A percentile compares a stretch with the other conserved stretches of the same genome.
Conservation (phyloP, 2,113 vertebrate species). For the Ondatra zibethicus region DNA sequence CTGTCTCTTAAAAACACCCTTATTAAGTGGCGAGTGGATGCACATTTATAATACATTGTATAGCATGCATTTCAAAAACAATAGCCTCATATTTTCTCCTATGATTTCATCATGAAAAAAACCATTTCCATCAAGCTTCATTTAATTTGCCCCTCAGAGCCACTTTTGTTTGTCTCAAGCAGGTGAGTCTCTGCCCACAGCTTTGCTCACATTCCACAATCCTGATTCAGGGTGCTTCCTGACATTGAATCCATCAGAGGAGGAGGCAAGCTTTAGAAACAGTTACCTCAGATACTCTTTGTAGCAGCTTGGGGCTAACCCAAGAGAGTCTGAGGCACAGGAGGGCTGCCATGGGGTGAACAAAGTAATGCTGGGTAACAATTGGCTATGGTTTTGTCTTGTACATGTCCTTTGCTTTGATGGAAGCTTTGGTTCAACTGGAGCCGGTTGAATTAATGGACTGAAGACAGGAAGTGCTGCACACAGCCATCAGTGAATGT, state of each 20-base stretch:
- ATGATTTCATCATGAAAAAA: not conserved
- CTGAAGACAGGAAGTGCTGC: not conserved
- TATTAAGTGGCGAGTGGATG: not conserved
- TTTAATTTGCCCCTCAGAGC: not conserved
- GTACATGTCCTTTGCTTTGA: constrained; percentile 45
- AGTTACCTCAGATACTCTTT: constrained; percentile 1
- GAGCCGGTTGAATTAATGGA: not conserved
- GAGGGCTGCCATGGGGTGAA: not conserved
- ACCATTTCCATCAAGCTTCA: not conserved
- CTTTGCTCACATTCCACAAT: not conserved
- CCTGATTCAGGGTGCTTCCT: constrained; percentile 34
- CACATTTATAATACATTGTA: not conserved
- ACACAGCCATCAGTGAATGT: not conserved
- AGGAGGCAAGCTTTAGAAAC: not conserved
- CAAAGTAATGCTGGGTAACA: constrained; percentile 51
- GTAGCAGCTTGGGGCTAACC: constrained; percentile 22
- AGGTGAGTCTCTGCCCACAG: not conserved
- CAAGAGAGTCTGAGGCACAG: not conserved
- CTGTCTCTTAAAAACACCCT: constrained; percentile 24
- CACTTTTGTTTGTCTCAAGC: not conserved
- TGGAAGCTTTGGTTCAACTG: constrained; percentile 7
- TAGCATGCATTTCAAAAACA: not conserved
- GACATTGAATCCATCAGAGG: not conserved
- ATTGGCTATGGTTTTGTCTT: constrained; percentile 55
- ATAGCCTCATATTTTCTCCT: not conserved